phyloP scores from a whole-genome alignment of 2,888 invertebrate species.

The Amiota communis region DNA sequence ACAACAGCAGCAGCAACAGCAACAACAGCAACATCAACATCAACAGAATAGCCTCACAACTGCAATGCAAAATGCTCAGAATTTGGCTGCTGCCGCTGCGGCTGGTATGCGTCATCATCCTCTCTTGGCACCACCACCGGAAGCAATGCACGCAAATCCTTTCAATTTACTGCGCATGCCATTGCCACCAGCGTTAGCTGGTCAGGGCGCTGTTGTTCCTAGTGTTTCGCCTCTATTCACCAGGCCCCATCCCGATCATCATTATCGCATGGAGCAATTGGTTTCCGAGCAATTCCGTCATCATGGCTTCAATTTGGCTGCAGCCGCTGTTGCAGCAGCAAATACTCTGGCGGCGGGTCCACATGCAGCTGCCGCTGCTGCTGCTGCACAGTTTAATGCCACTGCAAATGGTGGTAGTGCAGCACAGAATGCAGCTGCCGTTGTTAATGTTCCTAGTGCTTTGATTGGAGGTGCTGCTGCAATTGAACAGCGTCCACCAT shows the following conservation, averaged over 20 bases:
- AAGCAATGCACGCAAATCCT: constrained; percentile 82
- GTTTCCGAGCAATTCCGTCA: constrained; percentile 88
- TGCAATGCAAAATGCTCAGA: constrained; percentile 77
- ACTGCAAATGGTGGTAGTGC: constrained; percentile 51
- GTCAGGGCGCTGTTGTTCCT: constrained; percentile 80
- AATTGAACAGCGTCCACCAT: constrained; percentile 74
- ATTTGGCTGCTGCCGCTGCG: constrained; percentile 71
- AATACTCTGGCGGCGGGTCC: constrained; percentile 75
- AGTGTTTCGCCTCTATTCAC: constrained; percentile 82
- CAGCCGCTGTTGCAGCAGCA: constrained; percentile 80
- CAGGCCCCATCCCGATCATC: constrained; percentile 86
- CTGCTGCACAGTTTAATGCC: constrained; percentile 75
- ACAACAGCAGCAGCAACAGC: constrained; percentile 65
- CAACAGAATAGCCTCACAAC: constrained; percentile 77
- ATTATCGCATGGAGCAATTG: constrained; percentile 88
- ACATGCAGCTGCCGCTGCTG: constrained; percentile 74
- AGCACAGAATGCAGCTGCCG: constrained; percentile 54
- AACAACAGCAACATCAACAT: constrained; percentile 68
- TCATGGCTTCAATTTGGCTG: constrained; percentile 84
- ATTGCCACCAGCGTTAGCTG: constrained; percentile 80
- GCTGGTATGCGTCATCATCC: constrained; percentile 79
- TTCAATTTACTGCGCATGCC: constrained; percentile 86
- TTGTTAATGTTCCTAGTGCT: constrained; percentile 51
- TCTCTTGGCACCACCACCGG: constrained; percentile 80
- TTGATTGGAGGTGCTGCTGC: constrained; percentile 55